phyloP scores from a whole-genome alignment of 1,140 invertebrate genomes.

The Tribolium castaneum region DNA sequence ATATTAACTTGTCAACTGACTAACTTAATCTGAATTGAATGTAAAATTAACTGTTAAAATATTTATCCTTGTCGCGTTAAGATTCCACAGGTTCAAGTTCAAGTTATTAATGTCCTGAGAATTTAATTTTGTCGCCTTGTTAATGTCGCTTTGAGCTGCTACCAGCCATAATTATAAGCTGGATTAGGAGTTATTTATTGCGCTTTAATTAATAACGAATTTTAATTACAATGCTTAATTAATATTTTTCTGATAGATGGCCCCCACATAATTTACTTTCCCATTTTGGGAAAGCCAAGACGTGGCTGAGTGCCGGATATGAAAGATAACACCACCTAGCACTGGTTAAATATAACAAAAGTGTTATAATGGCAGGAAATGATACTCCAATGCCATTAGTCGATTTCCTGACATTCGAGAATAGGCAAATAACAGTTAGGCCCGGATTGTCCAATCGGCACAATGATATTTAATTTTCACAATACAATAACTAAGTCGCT shows the following conservation, averaged over 20 bases:
- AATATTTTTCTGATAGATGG: constrained; percentile 19
- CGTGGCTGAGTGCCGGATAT: constrained; percentile 38
- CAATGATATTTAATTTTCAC: constrained; percentile 29
- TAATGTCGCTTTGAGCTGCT: constrained; percentile 42
- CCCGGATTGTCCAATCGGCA: constrained; percentile 13
- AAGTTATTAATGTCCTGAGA: constrained; percentile 50
- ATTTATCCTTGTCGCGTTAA: constrained; percentile 57
- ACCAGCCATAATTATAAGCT: constrained; percentile 36
- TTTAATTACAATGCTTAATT: constrained; percentile 13
- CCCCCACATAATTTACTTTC: background rate
- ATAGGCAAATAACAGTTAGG: constrained; percentile 26
- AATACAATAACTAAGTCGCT: background rate
- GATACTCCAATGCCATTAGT: constrained; percentile 42
- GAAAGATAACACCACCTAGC: constrained; percentile 35
- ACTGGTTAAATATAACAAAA: constrained; percentile 38
- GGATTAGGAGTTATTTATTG: constrained; percentile 42
- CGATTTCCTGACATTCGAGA: constrained; percentile 39
- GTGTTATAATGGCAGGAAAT: constrained; percentile 44
- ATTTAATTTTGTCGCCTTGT: constrained; percentile 54
- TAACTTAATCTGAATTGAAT: constrained; percentile 54
- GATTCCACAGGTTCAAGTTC: constrained; percentile 45
- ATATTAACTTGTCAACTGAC: constrained; percentile 54
- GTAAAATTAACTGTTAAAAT: constrained; percentile 57
- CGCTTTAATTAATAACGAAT: constrained; percentile 41
- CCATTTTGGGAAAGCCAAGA: constrained; percentile 1